These are phyloP conservation scores for Amblyopsis hoosieri DNA, from an alignment of 2,797 vertebrate species.

Conservation along the genomic window DNA sequence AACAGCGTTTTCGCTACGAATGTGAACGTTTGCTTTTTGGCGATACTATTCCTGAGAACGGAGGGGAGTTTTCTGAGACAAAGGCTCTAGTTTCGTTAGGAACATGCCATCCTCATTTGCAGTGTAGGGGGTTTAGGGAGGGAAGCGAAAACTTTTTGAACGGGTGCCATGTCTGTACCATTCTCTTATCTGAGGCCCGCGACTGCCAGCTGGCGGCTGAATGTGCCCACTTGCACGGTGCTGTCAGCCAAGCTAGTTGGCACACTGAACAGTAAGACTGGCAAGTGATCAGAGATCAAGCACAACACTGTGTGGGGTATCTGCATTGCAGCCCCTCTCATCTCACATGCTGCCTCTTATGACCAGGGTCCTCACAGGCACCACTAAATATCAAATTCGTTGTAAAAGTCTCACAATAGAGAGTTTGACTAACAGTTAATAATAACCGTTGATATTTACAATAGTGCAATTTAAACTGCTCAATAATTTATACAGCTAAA, in stretches of 20 bases:
- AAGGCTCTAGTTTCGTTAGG: constrained; percentile 80
- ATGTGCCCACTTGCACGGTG: constrained; percentile 80
- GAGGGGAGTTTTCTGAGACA: constrained; percentile 83
- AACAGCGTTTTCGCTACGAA: constrained; percentile 66
- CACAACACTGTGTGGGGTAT: constrained; percentile 59
- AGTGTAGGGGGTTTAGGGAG: constrained; percentile 82
- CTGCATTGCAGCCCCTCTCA: constrained; percentile 32
- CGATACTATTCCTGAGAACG: constrained; percentile 83
- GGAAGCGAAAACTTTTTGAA: constrained; percentile 88
- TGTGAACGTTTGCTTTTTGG: constrained; percentile 75
- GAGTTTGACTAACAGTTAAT: too few species aligned
- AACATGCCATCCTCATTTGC: constrained; percentile 85
- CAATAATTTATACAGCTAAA: neutral
- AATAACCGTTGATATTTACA: neutral
- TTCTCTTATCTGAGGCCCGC: constrained; percentile 85
- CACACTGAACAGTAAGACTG: constrained; percentile 65
- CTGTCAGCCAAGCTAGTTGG: constrained; percentile 81
- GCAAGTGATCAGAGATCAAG: constrained; percentile 76
- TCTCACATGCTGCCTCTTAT: constrained; percentile 20
- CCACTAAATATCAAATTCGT: neutral
- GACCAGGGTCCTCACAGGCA: constrained; percentile 30
- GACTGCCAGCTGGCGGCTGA: constrained; percentile 88
- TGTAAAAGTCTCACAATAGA: too few species aligned
- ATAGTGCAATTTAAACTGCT: constrained; percentile 7
- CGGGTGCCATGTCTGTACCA: constrained; percentile 84